phyloP scores from a whole-genome alignment of 92 coral and sea anemone species.

The Siderastrea siderea region DNA sequence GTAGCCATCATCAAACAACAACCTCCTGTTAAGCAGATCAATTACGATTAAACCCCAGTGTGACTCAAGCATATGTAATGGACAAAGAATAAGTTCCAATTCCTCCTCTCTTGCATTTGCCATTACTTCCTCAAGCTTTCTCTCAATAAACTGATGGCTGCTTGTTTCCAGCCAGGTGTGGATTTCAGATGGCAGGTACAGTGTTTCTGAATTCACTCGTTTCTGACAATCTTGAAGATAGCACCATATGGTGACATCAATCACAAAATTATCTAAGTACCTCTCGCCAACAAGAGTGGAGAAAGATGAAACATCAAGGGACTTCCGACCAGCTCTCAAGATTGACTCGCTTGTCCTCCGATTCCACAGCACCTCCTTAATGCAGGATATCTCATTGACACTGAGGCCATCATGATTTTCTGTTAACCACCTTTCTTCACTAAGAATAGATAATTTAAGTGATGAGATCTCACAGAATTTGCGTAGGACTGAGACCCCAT shows the following conservation, averaged over 20 bases:
- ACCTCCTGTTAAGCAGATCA: conserved; percentile 26
- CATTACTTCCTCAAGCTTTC: conserved; percentile 16
- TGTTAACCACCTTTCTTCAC: conserved; percentile 44
- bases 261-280: conserved; percentile 62
- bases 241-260: conserved; percentile 42
- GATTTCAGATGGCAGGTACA: conserved; percentile 46
- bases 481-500: conserved; percentile 24
- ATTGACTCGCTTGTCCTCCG: conserved; percentile 7
- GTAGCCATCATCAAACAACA: conserved; percentile 54
- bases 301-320: conserved; percentile 50
- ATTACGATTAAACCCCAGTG: conserved; percentile 45
- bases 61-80: conserved; percentile 43
- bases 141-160: background rate
- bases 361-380: conserved; percentile 48
- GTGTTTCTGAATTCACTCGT: conserved; percentile 4
- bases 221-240: conserved; percentile 26
- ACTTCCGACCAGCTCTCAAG: conserved; percentile 47
- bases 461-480: conserved; percentile 48
- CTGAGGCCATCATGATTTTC: conserved; percentile 16
- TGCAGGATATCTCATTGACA: background rate
- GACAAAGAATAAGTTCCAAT: conserved; percentile 30
- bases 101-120: conserved; percentile 11
- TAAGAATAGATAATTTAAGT: background rate
- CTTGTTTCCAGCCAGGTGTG: conserved; percentile 46
- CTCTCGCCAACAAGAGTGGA: conserved; percentile 51